Evolutionary conservation across 2,113 vertebrate genomes (phyloP), one percentile per base, ranked within the genome.

Genomic region (Alaudala cheleensis): DNA sequence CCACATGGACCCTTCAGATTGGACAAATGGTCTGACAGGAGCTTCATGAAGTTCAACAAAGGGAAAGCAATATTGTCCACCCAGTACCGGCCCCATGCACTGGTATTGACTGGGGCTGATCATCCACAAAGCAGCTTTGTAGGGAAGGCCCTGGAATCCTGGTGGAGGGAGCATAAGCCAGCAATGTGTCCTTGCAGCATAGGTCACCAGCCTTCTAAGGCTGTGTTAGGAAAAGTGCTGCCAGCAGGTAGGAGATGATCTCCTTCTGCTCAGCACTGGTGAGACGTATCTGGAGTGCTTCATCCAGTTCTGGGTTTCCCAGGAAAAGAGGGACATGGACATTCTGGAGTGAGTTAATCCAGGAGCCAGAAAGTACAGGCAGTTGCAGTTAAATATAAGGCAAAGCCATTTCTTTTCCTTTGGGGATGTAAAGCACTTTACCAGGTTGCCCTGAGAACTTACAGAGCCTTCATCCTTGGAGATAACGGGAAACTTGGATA

Each of bases 401-500:
- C 39, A 82, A 85, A 51, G 10, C 10, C 1, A 39, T 56, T 86
- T 64, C 53, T 40, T 87, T 71, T 21, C 11, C 21, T n/a, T 3
- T 81, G 60, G 14, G 11, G 2, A 11, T 78, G 10, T 42, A 26
- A 54, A 65, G 19, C 25, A 26, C 9, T 73, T 51, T 9, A 53
- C 26, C 10, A 58, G 15, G 8, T 51, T 93, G 7, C 14, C 24
- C 20, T 45, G 54, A 53, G 47, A 82, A 12, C 1, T 49, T 57
- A 20, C 3, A 12, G 42, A 61, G 31, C 44, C 19, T 80, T 57
- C 1, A 4, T 47, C 40, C 28, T 65, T 77, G 37, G 20, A 62
- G 25, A 10, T 49, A 50, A 42, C 18, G 64, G 58, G 54, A n/a
- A 81, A 61, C 5, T 29, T 0, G 0, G 21, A 33, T 14, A 5